These are phyloP conservation scores for Macrosteles quadrilineatus DNA, from an alignment of 1,140 invertebrate species.

Conservation along the genomic window DNA sequence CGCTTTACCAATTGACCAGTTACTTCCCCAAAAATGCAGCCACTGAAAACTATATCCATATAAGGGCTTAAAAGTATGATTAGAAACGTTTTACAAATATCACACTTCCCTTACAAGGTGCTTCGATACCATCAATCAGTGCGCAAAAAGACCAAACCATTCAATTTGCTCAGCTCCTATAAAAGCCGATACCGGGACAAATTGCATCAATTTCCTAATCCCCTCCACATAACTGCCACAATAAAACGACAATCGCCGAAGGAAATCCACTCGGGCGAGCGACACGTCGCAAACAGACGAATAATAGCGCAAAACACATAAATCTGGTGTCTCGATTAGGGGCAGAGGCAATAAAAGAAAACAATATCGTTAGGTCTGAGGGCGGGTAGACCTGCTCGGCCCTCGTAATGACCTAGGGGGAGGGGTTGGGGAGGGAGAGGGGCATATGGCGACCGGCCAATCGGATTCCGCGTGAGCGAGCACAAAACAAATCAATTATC, in stretches of 20 bases:
- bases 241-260: neutral
- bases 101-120: no score
- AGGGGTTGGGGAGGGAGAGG: neutral
- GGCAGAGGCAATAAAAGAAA: conserved; percentile 16
- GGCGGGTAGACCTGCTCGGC: neutral
- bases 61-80: no score
- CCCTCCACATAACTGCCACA: no score
- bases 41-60: no score
- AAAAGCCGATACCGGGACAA: no score
- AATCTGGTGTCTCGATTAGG: conserved; percentile 21
- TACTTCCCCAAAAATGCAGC: no score
- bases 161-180: no score
- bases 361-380: conserved; percentile 18
- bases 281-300: conserved; percentile 2
- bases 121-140: no score
- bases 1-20: no score
- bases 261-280: neutral
- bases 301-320: conserved; percentile 15
- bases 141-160: no score
- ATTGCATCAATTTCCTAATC: no score
- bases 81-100: no score
- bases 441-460: conserved; percentile 24
- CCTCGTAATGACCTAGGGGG: neutral
- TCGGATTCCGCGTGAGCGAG: neutral
- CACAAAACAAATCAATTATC: conserved; percentile 19